Evolutionary conservation across 2,888 invertebrate genomes (phyloP).

Genomic region (Latheticus oryzae): DNA sequence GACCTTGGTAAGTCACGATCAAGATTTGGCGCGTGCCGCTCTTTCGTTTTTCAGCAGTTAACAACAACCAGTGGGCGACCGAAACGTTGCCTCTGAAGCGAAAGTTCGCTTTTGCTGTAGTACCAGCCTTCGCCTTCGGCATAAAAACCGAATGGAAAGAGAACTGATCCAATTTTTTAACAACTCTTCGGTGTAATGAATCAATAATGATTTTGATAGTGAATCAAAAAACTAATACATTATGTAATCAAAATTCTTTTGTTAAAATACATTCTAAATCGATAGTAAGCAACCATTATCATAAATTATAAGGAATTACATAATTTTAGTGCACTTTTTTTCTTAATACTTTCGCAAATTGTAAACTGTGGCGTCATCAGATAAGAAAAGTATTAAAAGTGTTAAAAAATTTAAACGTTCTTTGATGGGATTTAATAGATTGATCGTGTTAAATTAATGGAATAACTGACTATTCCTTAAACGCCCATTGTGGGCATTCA

Average conservation of each 20-base stretch:
- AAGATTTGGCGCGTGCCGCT: constrained; percentile 36
- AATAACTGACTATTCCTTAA: too few species aligned
- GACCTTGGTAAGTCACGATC: constrained; percentile 32
- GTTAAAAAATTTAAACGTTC: constrained; percentile 11
- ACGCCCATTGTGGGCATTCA: too few species aligned
- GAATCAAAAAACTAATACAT: too few species aligned
- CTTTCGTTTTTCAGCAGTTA: constrained; percentile 21
- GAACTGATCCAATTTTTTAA: constrained; percentile 9
- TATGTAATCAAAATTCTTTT: constrained; percentile 21
- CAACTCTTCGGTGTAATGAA: constrained; percentile 3
- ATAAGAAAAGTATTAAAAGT: constrained; percentile 17
- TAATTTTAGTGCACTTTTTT: constrained; percentile 20
- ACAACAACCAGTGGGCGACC: constrained; percentile 20
- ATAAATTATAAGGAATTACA: constrained; percentile 27
- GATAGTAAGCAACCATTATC: constrained; percentile 19
- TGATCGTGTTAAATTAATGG: constrained; percentile 24
- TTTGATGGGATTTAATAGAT: too few species aligned
- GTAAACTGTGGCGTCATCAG: constrained; percentile 25
- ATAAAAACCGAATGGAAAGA: background rate
- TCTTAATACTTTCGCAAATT: constrained; percentile 6
- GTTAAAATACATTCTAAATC: constrained; percentile 16
- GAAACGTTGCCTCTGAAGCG: constrained; percentile 35
- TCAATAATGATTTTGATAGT: constrained; percentile 22
- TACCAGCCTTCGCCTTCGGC: constrained; percentile 40
- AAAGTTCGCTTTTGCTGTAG: constrained; percentile 42